Conservation (phyloP, 2,797 vertebrate species). For the Rhynchotus rufescens region DNA sequence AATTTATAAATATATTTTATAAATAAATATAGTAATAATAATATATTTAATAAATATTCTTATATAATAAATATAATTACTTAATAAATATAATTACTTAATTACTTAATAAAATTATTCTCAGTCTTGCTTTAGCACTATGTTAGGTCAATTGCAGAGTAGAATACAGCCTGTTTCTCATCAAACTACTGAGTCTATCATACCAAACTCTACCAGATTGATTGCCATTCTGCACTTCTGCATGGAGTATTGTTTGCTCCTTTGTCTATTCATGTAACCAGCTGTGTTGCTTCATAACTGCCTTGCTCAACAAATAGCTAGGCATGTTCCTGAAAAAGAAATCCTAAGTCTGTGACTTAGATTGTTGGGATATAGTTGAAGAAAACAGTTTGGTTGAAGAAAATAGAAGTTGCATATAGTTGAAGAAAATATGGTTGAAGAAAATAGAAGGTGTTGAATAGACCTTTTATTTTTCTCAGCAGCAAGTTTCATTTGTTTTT, state of each 20-base stretch:
- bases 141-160: background rate
- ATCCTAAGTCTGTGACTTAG: background rate
- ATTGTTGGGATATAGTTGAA: background rate
- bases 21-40: no score
- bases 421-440: no score
- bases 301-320: background rate
- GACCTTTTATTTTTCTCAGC: background rate
- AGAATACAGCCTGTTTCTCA: background rate
- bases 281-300: background rate
- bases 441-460: background rate
- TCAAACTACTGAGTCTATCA: background rate
- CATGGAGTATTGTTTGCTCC: background rate
- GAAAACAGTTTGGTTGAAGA: no score
- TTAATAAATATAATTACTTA: no score
- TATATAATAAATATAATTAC: no score
- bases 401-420: no score
- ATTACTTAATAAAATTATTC: constrained; percentile 16
- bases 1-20: no score
- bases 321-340: background rate
- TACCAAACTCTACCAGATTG: background rate
- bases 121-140: constrained; percentile 19
- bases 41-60: no score
- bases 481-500: background rate
- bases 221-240: background rate
- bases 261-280: background rate